These are phyloP conservation scores for Microhierax caerulescens DNA, from an alignment of 2,797 vertebrate genomes.

Conservation along the genomic window DNA sequence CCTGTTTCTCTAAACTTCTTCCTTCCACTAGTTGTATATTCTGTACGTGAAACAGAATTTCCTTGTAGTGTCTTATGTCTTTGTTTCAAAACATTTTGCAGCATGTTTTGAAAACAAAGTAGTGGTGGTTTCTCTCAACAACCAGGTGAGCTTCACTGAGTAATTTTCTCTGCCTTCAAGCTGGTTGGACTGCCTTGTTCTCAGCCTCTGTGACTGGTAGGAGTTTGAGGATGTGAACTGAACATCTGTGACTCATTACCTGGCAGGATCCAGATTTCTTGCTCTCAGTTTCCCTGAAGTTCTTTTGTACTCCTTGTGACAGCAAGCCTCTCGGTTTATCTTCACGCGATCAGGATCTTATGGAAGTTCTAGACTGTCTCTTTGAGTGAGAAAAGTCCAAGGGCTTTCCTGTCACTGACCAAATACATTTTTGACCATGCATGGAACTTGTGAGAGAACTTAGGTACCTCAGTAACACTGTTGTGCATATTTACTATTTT, in stretches of 20 bases:
- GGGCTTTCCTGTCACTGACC: neutral
- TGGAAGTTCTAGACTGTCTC: neutral
- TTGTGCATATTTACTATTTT: neutral
- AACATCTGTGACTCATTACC: neutral
- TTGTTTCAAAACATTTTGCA: neutral
- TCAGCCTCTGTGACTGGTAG: neutral
- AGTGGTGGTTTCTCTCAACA: neutral
- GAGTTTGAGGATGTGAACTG: neutral
- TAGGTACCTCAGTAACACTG: neutral
- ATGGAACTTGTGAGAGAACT: neutral
- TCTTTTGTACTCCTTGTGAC: neutral
- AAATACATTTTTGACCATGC: neutral
- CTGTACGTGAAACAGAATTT: neutral
- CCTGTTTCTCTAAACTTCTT: neutral
- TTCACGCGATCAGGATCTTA: neutral
- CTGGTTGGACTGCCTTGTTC: neutral
- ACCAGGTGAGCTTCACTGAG: neutral
- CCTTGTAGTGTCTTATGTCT: neutral
- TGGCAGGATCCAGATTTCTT: neutral
- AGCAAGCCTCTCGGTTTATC: neutral
- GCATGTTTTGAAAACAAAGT: neutral
- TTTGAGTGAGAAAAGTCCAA: neutral
- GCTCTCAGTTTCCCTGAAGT: neutral
- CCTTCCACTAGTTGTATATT: neutral
- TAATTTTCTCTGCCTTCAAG: neutral